Conservation (phyloP, 1,140 invertebrate species). For the Drosophila takahashii region DNA sequence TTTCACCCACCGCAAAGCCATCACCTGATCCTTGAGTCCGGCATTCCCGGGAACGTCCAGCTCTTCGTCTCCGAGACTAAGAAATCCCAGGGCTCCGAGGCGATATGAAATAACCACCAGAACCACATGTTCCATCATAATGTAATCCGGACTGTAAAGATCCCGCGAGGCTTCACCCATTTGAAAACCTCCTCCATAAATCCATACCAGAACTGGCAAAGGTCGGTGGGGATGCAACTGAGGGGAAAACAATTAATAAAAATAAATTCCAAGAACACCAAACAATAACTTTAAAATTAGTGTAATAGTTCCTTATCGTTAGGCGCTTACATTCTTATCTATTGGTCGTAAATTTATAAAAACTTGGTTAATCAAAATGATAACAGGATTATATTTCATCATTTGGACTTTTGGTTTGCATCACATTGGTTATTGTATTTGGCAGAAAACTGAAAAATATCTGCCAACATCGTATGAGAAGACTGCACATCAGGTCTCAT, state of each 20-base stretch:
- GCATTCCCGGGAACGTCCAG: constrained; percentile 87
- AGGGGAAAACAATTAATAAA: background rate
- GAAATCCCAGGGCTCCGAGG: constrained; percentile 84
- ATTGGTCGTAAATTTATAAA: background rate
- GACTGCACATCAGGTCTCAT: too few species aligned
- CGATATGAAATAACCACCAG: constrained; percentile 85
- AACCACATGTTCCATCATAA: constrained; percentile 86
- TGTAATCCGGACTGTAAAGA: constrained; percentile 86
- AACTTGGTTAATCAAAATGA: background rate
- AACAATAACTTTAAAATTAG: background rate
- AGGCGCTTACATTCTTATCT: background rate
- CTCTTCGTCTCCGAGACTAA: constrained; percentile 77
- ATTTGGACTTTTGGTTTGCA: background rate
- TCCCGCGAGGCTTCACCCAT: constrained; percentile 84
- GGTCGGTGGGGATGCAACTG: constrained; percentile 70
- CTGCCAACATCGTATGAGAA: too few species aligned
- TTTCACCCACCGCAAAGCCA: constrained; percentile 87
- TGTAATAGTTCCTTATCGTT: background rate
- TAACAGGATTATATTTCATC: too few species aligned
- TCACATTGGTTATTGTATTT: background rate
- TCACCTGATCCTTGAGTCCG: constrained; percentile 89
- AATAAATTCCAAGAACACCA: background rate
- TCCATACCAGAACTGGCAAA: constrained; percentile 82
- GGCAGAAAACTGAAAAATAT: too few species aligned
- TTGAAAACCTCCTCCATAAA: constrained; percentile 90